These are phyloP conservation scores for Nomada fucata DNA, from an alignment of 2,888 invertebrate genomes.

Conservation along the genomic window DNA sequence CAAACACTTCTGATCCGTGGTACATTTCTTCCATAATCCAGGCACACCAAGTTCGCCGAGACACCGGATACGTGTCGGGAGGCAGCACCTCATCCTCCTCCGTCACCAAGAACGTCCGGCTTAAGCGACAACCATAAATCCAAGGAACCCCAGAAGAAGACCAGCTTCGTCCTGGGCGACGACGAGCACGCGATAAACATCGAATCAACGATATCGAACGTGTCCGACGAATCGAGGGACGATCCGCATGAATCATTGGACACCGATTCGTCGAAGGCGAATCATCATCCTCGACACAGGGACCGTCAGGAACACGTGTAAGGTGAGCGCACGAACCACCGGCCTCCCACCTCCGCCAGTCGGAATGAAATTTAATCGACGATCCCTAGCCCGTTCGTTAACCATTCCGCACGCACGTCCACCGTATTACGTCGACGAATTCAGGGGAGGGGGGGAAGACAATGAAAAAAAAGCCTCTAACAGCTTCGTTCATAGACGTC, in stretches of 20 bases:
- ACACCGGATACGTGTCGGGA: slow-evolving; percentile 69
- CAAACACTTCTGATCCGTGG: neutral
- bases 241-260: slow-evolving; percentile 30
- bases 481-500: slow-evolving; percentile 14
- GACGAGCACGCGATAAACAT: slow-evolving; percentile 43
- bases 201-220: slow-evolving; percentile 32
- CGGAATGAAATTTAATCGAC: neutral
- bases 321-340: slow-evolving; percentile 65
- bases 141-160: slow-evolving; percentile 69
- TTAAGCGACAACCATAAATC: slow-evolving; percentile 66
- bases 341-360: too few relatives aligned
- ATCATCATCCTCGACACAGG: slow-evolving; percentile 68
- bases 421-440: neutral
- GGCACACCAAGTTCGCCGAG: slow-evolving; percentile 73
- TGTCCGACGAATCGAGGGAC: neutral
- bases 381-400: neutral
- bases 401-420: neutral
- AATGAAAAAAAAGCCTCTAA: neutral
- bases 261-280: slow-evolving; percentile 62
- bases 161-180: slow-evolving; percentile 69
- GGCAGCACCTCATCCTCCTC: slow-evolving; percentile 39
- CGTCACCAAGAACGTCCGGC: slow-evolving; percentile 66
- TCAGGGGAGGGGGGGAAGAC: neutral
- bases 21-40: slow-evolving; percentile 19
- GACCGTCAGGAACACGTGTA: slow-evolving; percentile 73